Conservation (phyloP, 2,888 invertebrate species). For the Myathropa florea region DNA sequence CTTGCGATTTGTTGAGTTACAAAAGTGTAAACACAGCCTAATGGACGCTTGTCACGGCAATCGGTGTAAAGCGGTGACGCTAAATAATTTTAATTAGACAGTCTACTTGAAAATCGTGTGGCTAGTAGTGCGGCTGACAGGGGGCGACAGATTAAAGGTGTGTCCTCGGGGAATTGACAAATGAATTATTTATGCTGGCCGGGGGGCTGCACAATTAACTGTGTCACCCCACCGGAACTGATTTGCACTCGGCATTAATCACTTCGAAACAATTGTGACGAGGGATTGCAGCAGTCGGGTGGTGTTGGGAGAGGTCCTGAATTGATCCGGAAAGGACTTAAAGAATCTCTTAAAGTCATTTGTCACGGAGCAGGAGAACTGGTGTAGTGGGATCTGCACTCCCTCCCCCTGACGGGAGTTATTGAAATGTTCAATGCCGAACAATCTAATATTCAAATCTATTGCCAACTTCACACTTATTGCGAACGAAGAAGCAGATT, state of each 20-base stretch:
- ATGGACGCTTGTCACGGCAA: constrained; percentile 69
- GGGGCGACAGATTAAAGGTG: constrained; percentile 25
- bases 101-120: constrained; percentile 67
- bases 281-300: not conserved
- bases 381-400: too few species aligned
- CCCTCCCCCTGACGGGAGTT: not conserved
- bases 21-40: constrained; percentile 69
- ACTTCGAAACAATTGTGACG: constrained; percentile 16
- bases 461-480: constrained; percentile 34
- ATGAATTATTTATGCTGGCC: constrained; percentile 59
- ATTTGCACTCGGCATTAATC: constrained; percentile 42
- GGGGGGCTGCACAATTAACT: constrained; percentile 51
- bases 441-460: constrained; percentile 17
- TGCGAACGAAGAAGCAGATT: not conserved
- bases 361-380: not conserved
- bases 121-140: constrained; percentile 7
- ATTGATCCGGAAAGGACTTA: not conserved
- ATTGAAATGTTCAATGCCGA: not conserved
- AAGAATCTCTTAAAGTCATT: not conserved
- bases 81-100: constrained; percentile 71
- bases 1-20: constrained; percentile 68
- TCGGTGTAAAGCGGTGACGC: constrained; percentile 69
- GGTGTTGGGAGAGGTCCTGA: not conserved
- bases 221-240: constrained; percentile 61
- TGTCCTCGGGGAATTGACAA: constrained; percentile 53